A percentile compares a stretch with the other conserved stretches of the same genome.
These are phyloP conservation scores for Lonchura striata DNA, from an alignment of 2,113 vertebrate species.

Conservation along the genomic window DNA sequence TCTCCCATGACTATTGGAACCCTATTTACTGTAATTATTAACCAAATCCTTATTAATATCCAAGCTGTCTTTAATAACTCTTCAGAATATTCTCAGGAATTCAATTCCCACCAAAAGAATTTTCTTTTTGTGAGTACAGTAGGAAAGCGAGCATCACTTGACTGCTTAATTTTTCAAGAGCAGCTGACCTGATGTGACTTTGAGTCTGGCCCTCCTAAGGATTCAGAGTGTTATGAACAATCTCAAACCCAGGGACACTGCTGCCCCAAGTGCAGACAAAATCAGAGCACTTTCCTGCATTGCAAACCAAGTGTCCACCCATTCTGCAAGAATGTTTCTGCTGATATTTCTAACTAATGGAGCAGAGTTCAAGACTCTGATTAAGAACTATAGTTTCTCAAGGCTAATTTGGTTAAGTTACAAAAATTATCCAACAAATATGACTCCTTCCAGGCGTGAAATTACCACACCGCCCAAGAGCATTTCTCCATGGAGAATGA, in stretches of 20 bases:
- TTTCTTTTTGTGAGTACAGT: background rate
- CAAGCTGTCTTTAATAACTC: background rate
- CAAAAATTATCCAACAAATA: constrained; percentile 8
- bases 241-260: background rate
- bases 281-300: background rate
- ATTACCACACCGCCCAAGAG: background rate
- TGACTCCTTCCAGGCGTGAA: constrained; percentile 33
- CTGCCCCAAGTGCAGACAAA: rapidly evolving
- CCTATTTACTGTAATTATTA: background rate
- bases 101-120: background rate
- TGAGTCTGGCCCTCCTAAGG: background rate
- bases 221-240: background rate
- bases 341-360: background rate
- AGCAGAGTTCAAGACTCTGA: background rate
- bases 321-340: background rate
- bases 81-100: background rate
- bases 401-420: constrained; percentile 5
- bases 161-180: background rate
- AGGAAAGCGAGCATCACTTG: background rate
- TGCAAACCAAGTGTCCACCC: background rate
- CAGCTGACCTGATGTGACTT: background rate
- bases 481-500: background rate
- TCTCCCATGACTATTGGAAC: background rate
- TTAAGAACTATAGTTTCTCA: background rate
- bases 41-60: background rate